Evolutionary conservation across 2,888 invertebrate genomes (phyloP).

Genomic region (Callyntrura sp.): DNA sequence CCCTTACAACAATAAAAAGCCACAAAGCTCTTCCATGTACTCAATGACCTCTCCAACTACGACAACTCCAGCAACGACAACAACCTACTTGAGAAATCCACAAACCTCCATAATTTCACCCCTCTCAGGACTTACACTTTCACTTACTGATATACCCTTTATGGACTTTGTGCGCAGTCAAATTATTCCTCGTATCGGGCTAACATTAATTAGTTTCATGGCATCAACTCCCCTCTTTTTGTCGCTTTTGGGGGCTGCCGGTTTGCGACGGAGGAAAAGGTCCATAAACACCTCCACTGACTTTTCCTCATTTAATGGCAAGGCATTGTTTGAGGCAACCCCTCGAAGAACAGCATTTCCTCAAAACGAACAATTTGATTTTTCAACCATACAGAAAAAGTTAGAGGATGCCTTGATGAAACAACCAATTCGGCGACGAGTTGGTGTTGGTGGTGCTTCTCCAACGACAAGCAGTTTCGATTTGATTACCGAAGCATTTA

Average conservation of each 20-base stretch:
- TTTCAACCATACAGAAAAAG: constrained; percentile 77
- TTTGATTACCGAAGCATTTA: constrained; percentile 70
- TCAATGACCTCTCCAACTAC: constrained; percentile 82
- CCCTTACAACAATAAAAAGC: constrained; percentile 75
- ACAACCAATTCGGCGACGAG: constrained; percentile 53
- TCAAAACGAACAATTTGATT: constrained; percentile 70
- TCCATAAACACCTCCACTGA: constrained; percentile 61
- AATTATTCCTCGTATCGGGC: constrained; percentile 82
- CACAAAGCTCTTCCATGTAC: constrained; percentile 65
- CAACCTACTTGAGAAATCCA: constrained; percentile 82
- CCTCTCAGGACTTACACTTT: constrained; percentile 75
- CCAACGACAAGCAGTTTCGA: constrained; percentile 62
- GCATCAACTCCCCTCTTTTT: constrained; percentile 82
- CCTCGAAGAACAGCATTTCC: constrained; percentile 12
- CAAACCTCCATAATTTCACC: constrained; percentile 75
- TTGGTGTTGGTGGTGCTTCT: constrained; percentile 28
- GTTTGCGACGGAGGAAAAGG: constrained; percentile 77
- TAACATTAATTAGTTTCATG: constrained; percentile 82
- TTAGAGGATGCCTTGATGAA: constrained; percentile 69
- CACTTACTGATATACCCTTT: constrained; percentile 81
- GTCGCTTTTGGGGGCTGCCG: constrained; percentile 80
- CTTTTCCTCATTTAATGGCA: constrained; percentile 52
- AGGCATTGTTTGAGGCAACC: constrained; percentile 59
- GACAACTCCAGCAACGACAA: constrained; percentile 79
- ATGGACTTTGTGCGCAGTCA: constrained; percentile 83